A percentile compares a stretch with the other conserved stretches of the same genome.
phyloP scores from a whole-genome alignment of 2,888 invertebrate species.

The Congeria kusceri region DNA sequence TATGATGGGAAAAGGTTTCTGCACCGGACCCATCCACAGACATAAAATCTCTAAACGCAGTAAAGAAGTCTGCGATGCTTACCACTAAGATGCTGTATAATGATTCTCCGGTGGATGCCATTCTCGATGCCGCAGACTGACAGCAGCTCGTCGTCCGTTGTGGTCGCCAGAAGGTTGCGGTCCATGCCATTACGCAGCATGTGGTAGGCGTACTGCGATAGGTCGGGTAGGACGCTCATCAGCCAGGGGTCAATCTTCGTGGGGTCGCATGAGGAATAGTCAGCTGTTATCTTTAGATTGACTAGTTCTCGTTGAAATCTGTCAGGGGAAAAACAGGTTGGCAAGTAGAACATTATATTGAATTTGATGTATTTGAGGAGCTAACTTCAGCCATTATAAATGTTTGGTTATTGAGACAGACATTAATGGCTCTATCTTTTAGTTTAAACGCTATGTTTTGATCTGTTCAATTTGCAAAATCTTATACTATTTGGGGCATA shows the following conservation, averaged over 20 bases:
- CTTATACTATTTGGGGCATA: too few species aligned
- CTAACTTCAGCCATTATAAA: too few species aligned
- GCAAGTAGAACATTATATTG: too few species aligned
- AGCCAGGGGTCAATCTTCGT: constrained; percentile 90
- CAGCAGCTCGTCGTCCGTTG: constrained; percentile 96
- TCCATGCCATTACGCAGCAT: constrained; percentile 98
- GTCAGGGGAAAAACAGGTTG: constrained; percentile 30
- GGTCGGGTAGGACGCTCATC: constrained; percentile 93
- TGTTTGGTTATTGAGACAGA: too few species aligned
- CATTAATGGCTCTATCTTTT: too few species aligned
- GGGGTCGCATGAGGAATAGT: constrained; percentile 97
- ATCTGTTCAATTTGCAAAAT: too few species aligned
- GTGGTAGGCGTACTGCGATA: constrained; percentile 97
- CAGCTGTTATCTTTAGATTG: constrained; percentile 97
- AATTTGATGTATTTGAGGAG: too few species aligned
- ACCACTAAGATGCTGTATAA: constrained; percentile 94
- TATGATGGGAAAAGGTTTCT: too few species aligned
- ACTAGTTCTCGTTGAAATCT: constrained; percentile 96
- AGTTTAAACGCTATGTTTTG: too few species aligned
- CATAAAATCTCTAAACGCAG: too few species aligned
- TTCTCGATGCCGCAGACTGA: constrained; percentile 96
- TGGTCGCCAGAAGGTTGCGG: constrained; percentile 91
- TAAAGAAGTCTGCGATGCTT: constrained; percentile 50
- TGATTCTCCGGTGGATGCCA: constrained; percentile 96
- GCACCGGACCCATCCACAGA: too few species aligned